Conservation (phyloP, 2,888 invertebrate species). For the Petrolisthes cinctipes region DNA sequence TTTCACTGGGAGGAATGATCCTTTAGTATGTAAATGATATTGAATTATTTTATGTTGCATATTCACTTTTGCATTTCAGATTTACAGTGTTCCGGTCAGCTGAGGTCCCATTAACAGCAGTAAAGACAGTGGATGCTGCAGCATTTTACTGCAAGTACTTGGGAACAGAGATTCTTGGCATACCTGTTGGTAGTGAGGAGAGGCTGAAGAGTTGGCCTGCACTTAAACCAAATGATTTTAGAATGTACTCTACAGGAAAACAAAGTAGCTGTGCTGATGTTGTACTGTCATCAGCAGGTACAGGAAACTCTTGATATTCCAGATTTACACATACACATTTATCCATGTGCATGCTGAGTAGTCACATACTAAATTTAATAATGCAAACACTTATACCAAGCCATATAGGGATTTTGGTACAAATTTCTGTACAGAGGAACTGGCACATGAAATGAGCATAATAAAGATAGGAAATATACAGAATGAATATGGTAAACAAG, state of each 20-base stretch:
- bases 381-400: background rate
- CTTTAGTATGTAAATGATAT: too few relatives aligned
- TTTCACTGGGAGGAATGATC: too few relatives aligned
- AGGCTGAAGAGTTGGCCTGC: slow-evolving; percentile 56
- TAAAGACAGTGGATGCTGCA: slow-evolving; percentile 57
- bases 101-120: slow-evolving; percentile 53
- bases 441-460: too few relatives aligned
- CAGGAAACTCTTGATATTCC: background rate
- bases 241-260: background rate
- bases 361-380: background rate
- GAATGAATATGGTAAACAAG: too few relatives aligned
- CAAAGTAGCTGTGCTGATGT: slow-evolving; percentile 56
- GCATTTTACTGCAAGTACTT: slow-evolving; percentile 55
- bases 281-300: slow-evolving; percentile 64
- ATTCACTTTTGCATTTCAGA: slow-evolving; percentile 29
- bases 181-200: slow-evolving; percentile 43
- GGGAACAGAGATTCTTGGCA: slow-evolving; percentile 46
- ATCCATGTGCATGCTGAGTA: background rate
- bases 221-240: slow-evolving; percentile 36
- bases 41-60: too few relatives aligned
- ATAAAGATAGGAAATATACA: too few relatives aligned
- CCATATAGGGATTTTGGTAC: too few relatives aligned
- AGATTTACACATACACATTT: background rate
- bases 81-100: slow-evolving; percentile 60
- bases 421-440: too few relatives aligned